These are phyloP conservation scores for Equus przewalskii DNA, from an alignment of 2,113 vertebrate genomes.

Conservation along the genomic window DNA sequence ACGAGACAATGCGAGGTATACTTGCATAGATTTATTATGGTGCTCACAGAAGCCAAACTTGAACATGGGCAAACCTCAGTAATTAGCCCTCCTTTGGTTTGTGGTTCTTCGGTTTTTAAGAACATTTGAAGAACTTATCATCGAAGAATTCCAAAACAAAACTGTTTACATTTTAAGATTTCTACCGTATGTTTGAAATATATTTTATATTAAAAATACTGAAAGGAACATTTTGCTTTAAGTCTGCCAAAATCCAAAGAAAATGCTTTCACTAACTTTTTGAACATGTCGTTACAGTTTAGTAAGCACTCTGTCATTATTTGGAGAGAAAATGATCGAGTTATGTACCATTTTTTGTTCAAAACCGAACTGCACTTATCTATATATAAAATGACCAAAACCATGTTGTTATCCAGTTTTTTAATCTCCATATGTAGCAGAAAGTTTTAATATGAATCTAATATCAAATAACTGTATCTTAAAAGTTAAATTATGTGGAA, in stretches of 20 bases:
- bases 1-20: neutral
- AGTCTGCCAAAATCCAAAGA: neutral
- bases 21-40: neutral
- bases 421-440: neutral
- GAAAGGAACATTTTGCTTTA: slow-evolving; percentile 27
- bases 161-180: neutral
- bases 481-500: slow-evolving; percentile 16
- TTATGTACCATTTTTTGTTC: neutral
- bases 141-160: slow-evolving; percentile 9
- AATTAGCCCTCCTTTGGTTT: neutral
- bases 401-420: neutral
- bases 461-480: neutral
- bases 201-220: neutral
- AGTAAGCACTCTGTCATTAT: neutral
- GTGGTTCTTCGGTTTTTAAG: neutral
- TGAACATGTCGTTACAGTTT: neutral
- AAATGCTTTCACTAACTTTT: slow-evolving; percentile 36
- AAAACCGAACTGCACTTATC: neutral
- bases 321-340: neutral
- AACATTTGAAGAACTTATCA: slow-evolving; percentile 41
- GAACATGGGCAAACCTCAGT: neutral
- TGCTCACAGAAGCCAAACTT: neutral
- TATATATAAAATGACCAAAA: neutral
- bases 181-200: slow-evolving; percentile 11
- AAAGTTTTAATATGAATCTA: neutral